A percentile compares a stretch with the other conserved stretches of the same genome.
phyloP scores from a whole-genome alignment of 2,888 invertebrate species.

The Nomada lathburiana region DNA sequence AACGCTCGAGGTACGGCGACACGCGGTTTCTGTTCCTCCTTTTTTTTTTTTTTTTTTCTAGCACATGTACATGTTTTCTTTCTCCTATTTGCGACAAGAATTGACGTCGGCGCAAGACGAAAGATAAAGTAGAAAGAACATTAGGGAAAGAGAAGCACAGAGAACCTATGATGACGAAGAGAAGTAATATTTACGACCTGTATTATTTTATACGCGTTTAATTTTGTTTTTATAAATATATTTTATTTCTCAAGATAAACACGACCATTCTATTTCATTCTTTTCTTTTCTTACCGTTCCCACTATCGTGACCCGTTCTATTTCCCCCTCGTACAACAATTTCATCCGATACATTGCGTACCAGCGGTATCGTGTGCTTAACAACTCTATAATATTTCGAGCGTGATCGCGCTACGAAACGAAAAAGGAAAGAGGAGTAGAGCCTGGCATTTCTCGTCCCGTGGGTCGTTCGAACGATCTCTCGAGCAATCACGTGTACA shows the following conservation, averaged over 20 bases:
- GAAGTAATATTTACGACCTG: constrained; percentile 76
- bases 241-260: constrained; percentile 80
- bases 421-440: not conserved
- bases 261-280: constrained; percentile 23
- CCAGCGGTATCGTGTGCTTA: not conserved
- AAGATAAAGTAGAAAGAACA: constrained; percentile 26
- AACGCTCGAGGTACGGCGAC: constrained; percentile 68
- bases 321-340: not conserved
- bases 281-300: constrained; percentile 2
- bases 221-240: constrained; percentile 84
- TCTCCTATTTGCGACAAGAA: constrained; percentile 42
- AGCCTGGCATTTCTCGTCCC: not conserved
- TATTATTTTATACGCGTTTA: constrained; percentile 83
- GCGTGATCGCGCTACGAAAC: not conserved
- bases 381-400: not conserved
- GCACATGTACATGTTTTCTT: constrained; percentile 48
- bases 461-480: not conserved
- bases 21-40: constrained; percentile 80
- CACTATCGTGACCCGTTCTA: not conserved
- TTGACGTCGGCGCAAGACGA: constrained; percentile 28
- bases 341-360: not conserved
- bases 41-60: constrained; percentile 31
- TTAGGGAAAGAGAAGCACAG: constrained; percentile 45
- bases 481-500: not conserved
- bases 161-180: constrained; percentile 56